phyloP scores from a whole-genome alignment of 2,888 invertebrate genomes.

The Trissoscelio sp. region DNA sequence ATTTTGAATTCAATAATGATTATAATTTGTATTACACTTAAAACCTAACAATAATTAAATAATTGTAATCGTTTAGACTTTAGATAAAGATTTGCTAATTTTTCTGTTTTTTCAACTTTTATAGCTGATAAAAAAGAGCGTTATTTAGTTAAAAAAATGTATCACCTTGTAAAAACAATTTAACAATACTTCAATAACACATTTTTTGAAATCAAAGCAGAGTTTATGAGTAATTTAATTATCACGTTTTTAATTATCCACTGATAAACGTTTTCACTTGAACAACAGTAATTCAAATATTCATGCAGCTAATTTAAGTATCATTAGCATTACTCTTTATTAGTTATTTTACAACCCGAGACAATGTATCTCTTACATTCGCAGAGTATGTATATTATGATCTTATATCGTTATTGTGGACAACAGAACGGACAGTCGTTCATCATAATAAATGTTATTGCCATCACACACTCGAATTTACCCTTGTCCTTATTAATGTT shows the following conservation, averaged over 20 bases:
- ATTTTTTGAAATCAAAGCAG: background rate
- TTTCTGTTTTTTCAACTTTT: no score
- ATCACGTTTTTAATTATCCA: slow-evolving; percentile 17
- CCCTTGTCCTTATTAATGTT: slow-evolving; percentile 35
- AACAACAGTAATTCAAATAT: background rate
- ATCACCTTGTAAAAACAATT: no score
- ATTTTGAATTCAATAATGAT: no score
- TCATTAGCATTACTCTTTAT: slow-evolving; percentile 21
- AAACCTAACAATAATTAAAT: no score
- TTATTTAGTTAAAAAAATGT: no score
- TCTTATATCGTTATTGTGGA: slow-evolving; percentile 17
- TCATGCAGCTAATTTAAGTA: slow-evolving; percentile 21
- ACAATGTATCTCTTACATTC: slow-evolving; percentile 26
- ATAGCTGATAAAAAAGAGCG: no score
- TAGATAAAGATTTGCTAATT: no score
- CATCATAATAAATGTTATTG: slow-evolving; percentile 33
- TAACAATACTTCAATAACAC: no score
- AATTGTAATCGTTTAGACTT: no score
- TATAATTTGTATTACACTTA: no score
- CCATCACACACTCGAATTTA: slow-evolving; percentile 24
- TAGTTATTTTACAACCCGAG: slow-evolving; percentile 20
- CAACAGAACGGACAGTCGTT: slow-evolving; percentile 9
- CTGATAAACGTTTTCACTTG: slow-evolving; percentile 6
- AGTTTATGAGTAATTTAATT: slow-evolving; percentile 14
- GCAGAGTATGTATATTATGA: background rate